Percentiles rank a stretch among this genome's conserved stretches.
phyloP scores from a whole-genome alignment of 1,140 invertebrate genomes.

The Anoplophora glabripennis region DNA sequence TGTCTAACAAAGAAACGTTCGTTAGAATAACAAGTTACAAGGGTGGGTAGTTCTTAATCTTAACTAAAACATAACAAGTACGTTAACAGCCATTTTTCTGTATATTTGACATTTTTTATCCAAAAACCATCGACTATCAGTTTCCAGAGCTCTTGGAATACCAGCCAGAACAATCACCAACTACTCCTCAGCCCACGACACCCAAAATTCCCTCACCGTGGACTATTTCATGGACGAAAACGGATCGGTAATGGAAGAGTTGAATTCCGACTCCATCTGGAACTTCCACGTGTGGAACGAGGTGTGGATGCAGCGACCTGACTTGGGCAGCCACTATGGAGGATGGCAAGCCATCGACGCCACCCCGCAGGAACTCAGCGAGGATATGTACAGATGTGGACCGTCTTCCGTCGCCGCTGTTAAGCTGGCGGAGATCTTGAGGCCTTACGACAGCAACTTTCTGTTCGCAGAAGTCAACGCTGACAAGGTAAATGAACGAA shows the following conservation, averaged over 20 bases:
- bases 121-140: conserved; percentile 45
- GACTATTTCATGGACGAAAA: conserved; percentile 84
- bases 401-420: conserved; percentile 78
- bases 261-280: conserved; percentile 86
- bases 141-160: conserved; percentile 83
- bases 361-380: conserved; percentile 85
- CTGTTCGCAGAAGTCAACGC: conserved; percentile 87
- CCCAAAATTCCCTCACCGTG: conserved; percentile 84
- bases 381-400: conserved; percentile 77
- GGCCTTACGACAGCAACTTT: conserved; percentile 80
- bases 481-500: conserved; percentile 60
- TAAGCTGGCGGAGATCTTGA: conserved; percentile 75
- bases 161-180: conserved; percentile 83
- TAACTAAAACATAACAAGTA: too few species aligned
- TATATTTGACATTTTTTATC: background rate
- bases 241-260: conserved; percentile 74
- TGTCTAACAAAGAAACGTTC: too few species aligned
- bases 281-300: conserved; percentile 98
- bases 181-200: conserved; percentile 89
- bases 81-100: background rate
- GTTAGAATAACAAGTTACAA: too few species aligned
- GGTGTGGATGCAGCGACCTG: conserved; percentile 86
- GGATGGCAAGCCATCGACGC: conserved; percentile 94
- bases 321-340: conserved; percentile 69
- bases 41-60: too few species aligned